Base-by-base conservation (phyloP, 2,113 vertebrate species). In the Geothlypis trichas region DNA sequence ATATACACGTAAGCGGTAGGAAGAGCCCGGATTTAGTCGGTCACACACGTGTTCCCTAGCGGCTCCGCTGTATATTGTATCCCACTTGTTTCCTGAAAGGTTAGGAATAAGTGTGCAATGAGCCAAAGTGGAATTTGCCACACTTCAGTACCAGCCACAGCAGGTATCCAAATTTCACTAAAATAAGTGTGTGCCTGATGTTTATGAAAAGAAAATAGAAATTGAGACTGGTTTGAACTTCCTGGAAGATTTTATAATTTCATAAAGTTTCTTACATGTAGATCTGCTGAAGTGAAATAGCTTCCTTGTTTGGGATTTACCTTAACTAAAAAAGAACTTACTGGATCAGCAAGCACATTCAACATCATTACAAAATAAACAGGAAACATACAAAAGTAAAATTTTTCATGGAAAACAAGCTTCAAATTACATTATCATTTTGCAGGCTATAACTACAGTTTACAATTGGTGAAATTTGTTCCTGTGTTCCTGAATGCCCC, bases 1-100 rank as follows among this genome's bases (percentile, higher is more conserved):
- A 96, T 98, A 99, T 14, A 99, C 98, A 87, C 98, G 97, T 51
- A 98, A 97, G 77, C 98, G 98, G 96, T 99, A 99, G 79, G 97
- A 98, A 93, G 96, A 98, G 93, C 99, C 99, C 3, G 99, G 99
- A 95, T 98, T 99, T 67, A 99, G 98, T 30, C 98, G 98, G 84
- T 99, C 99, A 97, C 99, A 99, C 90, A 98, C 95, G n/a, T 99
- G 98, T 90, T 99, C 99, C 93, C 97, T 94, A 5, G 98, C 96
- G 19, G 98, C 95, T n/a, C 99, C 99, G 2, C 98, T 98, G 97
- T 99, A 99, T 82, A 99, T 97, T 79, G 98, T 97, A 77, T 99
- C 99, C 99, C 99, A 99, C 24, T 98, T 98, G 91, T 97, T 97
- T 81, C 98, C 99, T 99, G 89, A 72, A 97, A 91, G 49, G 63